Evolutionary conservation across 2,113 vertebrate genomes (phyloP).

Genomic region (Struthidea cinerea): DNA sequence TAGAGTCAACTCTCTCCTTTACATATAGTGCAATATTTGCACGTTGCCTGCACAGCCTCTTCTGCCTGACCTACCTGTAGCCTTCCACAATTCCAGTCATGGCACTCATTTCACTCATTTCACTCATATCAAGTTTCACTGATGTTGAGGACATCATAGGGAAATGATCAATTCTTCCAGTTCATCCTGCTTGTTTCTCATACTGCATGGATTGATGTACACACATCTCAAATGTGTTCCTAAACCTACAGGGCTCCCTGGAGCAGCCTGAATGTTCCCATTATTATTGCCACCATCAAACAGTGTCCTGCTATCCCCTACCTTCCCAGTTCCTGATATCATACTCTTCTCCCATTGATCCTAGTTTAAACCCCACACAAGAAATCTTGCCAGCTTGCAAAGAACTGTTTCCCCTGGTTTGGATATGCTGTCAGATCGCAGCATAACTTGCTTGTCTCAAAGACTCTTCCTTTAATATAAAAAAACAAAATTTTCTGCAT

Average conservation of each 20-base stretch:
- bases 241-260: background rate
- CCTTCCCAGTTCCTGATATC: background rate
- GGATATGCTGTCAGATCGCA: background rate
- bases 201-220: background rate
- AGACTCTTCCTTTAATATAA: background rate
- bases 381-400: background rate
- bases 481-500: background rate
- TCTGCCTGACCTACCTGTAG: no score
- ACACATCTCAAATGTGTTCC: background rate
- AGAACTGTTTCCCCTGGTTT: background rate
- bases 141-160: background rate
- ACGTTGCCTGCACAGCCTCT: background rate
- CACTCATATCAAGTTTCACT: background rate
- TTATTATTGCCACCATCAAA: background rate
- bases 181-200: background rate
- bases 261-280: background rate
- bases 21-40: background rate
- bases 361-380: background rate
- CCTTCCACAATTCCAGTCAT: background rate
- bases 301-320: no score
- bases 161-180: background rate
- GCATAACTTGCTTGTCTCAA: background rate
- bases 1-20: background rate
- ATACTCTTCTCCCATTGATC: background rate
- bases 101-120: background rate